A percentile compares a stretch with the other conserved stretches of the same genome.
Conservation (phyloP, 2,888 invertebrate species). For the Zygothrica quintamaculata region DNA sequence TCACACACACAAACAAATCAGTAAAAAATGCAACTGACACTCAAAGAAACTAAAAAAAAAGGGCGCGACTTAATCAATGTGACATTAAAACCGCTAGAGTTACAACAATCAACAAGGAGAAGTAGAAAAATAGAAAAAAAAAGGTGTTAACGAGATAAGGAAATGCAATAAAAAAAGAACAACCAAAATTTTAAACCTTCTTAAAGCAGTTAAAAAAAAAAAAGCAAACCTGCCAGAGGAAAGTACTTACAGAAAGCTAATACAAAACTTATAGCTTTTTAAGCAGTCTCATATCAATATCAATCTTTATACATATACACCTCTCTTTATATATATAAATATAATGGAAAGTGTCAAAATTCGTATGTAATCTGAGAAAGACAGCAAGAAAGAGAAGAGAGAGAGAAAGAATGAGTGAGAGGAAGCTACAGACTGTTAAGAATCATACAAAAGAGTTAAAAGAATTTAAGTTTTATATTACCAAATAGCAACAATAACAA, state of each 20-base stretch:
- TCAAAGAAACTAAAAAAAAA: too few species aligned
- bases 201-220: neutral
- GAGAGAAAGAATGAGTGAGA: slow-evolving; percentile 14
- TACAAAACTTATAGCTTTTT: slow-evolving; percentile 39
- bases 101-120: slow-evolving; percentile 41
- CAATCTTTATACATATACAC: slow-evolving; percentile 20
- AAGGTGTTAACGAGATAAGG: slow-evolving; percentile 53
- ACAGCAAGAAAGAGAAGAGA: slow-evolving; percentile 1
- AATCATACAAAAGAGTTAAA: slow-evolving; percentile 37
- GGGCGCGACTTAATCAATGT: slow-evolving; percentile 66
- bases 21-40: slow-evolving; percentile 51
- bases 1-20: slow-evolving; percentile 49
- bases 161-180: slow-evolving; percentile 52
- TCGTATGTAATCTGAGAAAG: slow-evolving; percentile 22
- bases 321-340: slow-evolving; percentile 46
- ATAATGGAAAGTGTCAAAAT: slow-evolving; percentile 69
- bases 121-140: slow-evolving; percentile 13
- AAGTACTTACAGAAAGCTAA: slow-evolving; percentile 50
- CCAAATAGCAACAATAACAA: too few species aligned
- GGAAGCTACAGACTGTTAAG: slow-evolving; percentile 38
- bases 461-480: slow-evolving; percentile 52
- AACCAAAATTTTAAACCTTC: neutral
- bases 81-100: slow-evolving; percentile 65
- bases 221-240: slow-evolving; percentile 14
- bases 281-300: slow-evolving; percentile 45